phyloP scores from a whole-genome alignment of 2,113 vertebrate species.

The Equus przewalskii region DNA sequence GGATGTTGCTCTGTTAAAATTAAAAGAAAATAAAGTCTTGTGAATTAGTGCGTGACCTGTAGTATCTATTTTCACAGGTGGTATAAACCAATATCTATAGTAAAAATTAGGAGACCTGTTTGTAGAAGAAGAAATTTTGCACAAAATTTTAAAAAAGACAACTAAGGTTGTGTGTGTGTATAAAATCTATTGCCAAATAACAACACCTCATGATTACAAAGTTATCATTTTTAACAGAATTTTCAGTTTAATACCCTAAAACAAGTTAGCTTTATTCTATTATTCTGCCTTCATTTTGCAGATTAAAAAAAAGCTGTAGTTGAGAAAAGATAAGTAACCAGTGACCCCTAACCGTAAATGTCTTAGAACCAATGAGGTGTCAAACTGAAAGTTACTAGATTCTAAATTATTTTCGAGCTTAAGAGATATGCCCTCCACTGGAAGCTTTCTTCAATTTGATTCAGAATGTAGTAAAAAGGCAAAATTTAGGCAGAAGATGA shows the following conservation, averaged over 20 bases:
- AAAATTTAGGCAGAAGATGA: neutral
- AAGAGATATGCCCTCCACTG: neutral
- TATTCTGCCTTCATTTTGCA: constrained; percentile 1
- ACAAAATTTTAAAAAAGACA: neutral
- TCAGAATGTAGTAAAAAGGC: neutral
- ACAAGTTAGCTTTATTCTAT: neutral
- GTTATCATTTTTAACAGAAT: neutral
- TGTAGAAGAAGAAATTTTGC: neutral
- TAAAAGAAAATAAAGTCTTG: neutral
- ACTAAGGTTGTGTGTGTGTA: neutral
- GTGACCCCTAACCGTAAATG: neutral
- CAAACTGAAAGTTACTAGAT: neutral
- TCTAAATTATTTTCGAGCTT: neutral
- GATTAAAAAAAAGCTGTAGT: neutral
- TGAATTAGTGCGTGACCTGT: neutral
- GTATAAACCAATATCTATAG: neutral
- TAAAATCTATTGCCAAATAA: constrained; percentile 10
- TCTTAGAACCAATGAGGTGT: neutral
- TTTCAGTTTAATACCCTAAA: neutral
- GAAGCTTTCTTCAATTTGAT: neutral
- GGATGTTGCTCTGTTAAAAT: neutral
- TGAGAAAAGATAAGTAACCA: neutral
- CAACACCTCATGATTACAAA: neutral
- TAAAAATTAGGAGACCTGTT: neutral
- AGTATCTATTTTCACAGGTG: neutral